phyloP scores from a whole-genome alignment of 2,113 vertebrate genomes.

The Numida meleagris region DNA sequence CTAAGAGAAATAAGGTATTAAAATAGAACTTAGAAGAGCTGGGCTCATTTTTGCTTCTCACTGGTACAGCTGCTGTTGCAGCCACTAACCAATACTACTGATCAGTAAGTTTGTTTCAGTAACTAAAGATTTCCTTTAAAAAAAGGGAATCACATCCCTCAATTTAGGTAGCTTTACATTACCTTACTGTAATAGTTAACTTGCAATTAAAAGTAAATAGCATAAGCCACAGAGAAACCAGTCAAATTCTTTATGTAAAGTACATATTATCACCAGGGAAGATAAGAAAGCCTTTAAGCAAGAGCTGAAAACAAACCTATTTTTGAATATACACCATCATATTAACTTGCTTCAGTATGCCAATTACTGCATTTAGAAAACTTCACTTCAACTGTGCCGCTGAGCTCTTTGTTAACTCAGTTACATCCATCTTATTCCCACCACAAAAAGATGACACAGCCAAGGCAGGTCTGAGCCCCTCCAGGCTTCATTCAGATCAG shows the following conservation, averaged over 20 bases:
- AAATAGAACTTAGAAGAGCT: neutral
- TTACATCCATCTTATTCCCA: neutral
- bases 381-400: neutral
- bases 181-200: neutral
- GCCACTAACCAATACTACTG: neutral
- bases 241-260: slow-evolving; percentile 12
- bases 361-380: neutral
- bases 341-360: neutral
- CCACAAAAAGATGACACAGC: neutral
- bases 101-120: neutral
- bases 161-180: neutral
- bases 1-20: neutral
- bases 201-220: slow-evolving; percentile 26
- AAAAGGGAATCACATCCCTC: neutral
- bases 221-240: slow-evolving; percentile 21
- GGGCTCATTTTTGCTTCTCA: neutral
- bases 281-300: slow-evolving; percentile 30
- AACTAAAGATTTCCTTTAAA: neutral
- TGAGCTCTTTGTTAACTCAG: neutral
- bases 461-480: neutral
- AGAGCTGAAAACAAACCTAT: slow-evolving; percentile 33
- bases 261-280: slow-evolving; percentile 26
- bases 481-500: neutral
- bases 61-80: neutral
- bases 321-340: neutral